These are phyloP conservation scores for Sylvilagus bachmani DNA, from an alignment of 2,113 vertebrate genomes.

Conservation along the genomic window DNA sequence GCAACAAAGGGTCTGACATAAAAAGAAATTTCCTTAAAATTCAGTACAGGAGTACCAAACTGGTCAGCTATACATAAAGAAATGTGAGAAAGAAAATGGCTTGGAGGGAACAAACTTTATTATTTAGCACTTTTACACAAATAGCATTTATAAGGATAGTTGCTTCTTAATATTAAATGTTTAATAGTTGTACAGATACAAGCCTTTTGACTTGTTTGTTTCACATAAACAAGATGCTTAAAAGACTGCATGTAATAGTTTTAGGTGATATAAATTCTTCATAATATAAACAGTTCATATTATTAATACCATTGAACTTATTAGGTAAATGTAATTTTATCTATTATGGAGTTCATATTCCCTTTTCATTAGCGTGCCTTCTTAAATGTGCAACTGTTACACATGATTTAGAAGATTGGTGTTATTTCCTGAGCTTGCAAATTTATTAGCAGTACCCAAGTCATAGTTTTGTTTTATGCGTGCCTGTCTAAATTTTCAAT, in stretches of 20 bases:
- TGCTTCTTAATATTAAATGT: slow-evolving; percentile 52
- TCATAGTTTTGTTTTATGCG: slow-evolving; percentile 55
- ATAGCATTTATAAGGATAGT: slow-evolving; percentile 31
- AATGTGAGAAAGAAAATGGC: slow-evolving; percentile 33
- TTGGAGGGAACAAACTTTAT: neutral
- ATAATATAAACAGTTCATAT: neutral
- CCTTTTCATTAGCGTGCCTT: slow-evolving; percentile 58
- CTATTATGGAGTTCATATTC: slow-evolving; percentile 65
- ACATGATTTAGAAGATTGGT: slow-evolving; percentile 38
- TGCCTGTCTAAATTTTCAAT: slow-evolving; percentile 53
- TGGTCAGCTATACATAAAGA: neutral
- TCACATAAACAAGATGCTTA: slow-evolving; percentile 42
- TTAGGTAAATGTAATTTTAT: slow-evolving; percentile 60
- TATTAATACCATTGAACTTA: slow-evolving; percentile 59
- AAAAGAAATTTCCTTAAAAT: slow-evolving; percentile 11
- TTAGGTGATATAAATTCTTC: slow-evolving; percentile 54
- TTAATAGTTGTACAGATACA: slow-evolving; percentile 36
- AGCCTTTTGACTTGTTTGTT: slow-evolving; percentile 56
- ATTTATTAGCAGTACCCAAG: neutral
- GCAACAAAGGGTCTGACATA: neutral
- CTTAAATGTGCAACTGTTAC: slow-evolving; percentile 46
- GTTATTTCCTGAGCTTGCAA: slow-evolving; percentile 49
- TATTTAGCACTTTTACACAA: slow-evolving; percentile 56
- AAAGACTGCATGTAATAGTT: slow-evolving; percentile 16
- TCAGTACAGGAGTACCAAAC: neutral